phyloP scores from a whole-genome alignment of 2,888 invertebrate species.

The Carcina quercana region DNA sequence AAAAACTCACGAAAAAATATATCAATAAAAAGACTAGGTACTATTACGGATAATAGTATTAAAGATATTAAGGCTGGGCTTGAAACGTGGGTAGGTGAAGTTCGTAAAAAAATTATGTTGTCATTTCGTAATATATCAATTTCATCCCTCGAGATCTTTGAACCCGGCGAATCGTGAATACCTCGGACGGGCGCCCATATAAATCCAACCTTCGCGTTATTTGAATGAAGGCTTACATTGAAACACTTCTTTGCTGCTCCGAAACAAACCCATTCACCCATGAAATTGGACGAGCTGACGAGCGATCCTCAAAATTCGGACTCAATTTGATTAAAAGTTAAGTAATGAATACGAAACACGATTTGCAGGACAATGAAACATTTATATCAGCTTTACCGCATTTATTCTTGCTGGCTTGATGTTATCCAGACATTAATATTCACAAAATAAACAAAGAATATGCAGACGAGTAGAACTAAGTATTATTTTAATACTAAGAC shows the following conservation, averaged over 20 bases:
- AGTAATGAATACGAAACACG: slow-evolving; percentile 52
- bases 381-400: slow-evolving; percentile 15
- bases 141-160: slow-evolving; percentile 30
- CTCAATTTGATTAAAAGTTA: slow-evolving; percentile 62
- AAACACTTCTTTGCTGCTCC: slow-evolving; percentile 57
- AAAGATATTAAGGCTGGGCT: too few relatives aligned
- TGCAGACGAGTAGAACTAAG: too few relatives aligned
- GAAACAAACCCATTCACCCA: slow-evolving; percentile 63
- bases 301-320: slow-evolving; percentile 58
- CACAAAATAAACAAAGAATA: too few relatives aligned
- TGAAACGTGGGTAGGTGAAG: slow-evolving; percentile 2
- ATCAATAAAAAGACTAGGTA: too few relatives aligned
- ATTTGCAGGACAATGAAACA: slow-evolving; percentile 35
- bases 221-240: slow-evolving; percentile 58
- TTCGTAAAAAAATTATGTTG: slow-evolving; percentile 20
- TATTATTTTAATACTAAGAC: too few relatives aligned
- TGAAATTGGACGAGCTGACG: slow-evolving; percentile 59
- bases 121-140: slow-evolving; percentile 29
- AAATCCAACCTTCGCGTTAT: slow-evolving; percentile 55
- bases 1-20: too few relatives aligned
- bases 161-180: slow-evolving; percentile 48
- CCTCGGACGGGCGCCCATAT: slow-evolving; percentile 38
- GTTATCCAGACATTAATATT: too few relatives aligned
- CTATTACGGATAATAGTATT: too few relatives aligned
- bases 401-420: background rate